These are phyloP conservation scores for Chaenocephalus aceratus DNA, from an alignment of 2,113 vertebrate species.

Conservation along the genomic window DNA sequence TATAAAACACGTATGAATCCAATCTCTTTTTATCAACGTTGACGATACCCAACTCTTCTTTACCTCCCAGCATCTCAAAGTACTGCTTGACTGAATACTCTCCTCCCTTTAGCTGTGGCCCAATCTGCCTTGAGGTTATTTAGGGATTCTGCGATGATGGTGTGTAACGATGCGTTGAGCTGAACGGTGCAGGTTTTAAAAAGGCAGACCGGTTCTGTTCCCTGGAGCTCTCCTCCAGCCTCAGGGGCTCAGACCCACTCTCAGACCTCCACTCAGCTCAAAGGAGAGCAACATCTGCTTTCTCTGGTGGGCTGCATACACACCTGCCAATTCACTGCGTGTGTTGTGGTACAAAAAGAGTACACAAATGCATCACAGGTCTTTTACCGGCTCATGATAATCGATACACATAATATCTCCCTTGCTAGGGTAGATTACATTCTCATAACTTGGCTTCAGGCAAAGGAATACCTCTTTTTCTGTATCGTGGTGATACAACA, in stretches of 20 bases:
- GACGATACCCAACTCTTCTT: no score
- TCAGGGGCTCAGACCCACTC: conserved; percentile 14
- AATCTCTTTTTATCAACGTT: no score
- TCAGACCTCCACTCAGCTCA: background rate
- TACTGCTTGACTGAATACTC: no score
- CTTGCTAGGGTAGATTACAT: no score
- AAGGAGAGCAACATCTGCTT: conserved; percentile 6
- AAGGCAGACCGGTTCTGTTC: background rate
- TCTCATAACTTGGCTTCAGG: no score
- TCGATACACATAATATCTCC: no score
- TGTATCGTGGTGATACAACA: no score
- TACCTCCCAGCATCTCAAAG: no score
- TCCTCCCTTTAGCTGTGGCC: no score
- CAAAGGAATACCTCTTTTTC: no score
- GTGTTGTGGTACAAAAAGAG: background rate
- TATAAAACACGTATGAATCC: no score
- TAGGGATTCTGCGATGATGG: background rate
- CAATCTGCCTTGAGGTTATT: background rate
- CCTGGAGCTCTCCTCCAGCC: conserved; percentile 7
- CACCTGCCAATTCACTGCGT: background rate
- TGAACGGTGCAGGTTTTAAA: conserved; percentile 11
- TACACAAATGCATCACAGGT: background rate
- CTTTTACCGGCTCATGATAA: background rate
- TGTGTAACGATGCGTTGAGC: conserved; percentile 5
- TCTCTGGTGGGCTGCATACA: background rate